These are phyloP conservation scores for Stramonita haemastoma DNA, from an alignment of 2,888 invertebrate species.

Conservation along the genomic window DNA sequence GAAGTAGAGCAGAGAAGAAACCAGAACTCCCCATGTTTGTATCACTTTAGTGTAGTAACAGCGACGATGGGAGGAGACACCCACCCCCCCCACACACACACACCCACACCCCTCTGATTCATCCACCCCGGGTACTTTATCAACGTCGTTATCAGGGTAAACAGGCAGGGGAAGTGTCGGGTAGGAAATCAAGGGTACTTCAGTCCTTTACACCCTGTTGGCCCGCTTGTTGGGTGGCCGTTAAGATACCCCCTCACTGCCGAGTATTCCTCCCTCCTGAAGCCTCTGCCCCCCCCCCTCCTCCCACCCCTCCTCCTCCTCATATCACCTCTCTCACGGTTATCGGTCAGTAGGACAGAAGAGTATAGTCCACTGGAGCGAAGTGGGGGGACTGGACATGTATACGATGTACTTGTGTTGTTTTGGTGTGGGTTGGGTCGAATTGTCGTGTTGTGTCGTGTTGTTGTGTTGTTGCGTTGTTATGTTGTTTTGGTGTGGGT, in stretches of 20 bases:
- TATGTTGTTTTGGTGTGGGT: no score
- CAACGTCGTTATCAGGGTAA: conserved; percentile 29
- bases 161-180: background rate
- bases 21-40: background rate
- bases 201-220: conserved; percentile 26
- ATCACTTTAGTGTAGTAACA: background rate
- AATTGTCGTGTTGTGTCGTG: no score
- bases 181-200: conserved; percentile 28
- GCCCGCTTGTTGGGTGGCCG: background rate
- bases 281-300: background rate
- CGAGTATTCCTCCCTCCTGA: background rate
- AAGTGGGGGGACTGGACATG: no score
- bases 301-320: background rate
- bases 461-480: no score
- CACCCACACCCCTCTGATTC: background rate
- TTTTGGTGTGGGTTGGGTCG: no score
- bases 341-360: background rate
- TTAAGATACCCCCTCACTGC: background rate
- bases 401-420: no score
- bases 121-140: background rate
- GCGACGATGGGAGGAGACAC: background rate
- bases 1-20: background rate
- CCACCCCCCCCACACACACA: background rate
- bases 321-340: no score
- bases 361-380: no score